Evolutionary conservation across 2,113 vertebrate genomes (phyloP), one percentile per base, ranked within the genome.

Genomic region (Poecile atricapillus): DNA sequence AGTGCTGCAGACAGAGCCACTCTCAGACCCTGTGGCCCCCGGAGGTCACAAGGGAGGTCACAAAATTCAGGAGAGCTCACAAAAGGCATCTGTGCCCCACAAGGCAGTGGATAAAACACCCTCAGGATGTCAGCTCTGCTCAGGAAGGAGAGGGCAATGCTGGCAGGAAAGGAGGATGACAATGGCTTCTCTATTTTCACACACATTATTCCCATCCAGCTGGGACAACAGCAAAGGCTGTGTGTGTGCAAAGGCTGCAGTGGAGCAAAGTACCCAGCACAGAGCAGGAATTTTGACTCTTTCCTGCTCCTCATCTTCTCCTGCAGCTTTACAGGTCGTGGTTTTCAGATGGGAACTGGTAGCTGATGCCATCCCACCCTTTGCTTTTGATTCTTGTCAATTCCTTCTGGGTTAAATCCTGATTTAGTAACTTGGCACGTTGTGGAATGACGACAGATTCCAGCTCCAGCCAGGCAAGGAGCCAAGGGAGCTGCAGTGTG

Each of bases 21-120:
- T 2, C 39, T 39, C 11, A 39, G 39, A 39, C 82, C 69, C 37
- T 0, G 7, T 43, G 75, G 83, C 85, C 92, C 82, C 55, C 11
- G 41, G 37, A 33, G 79, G 79, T 69, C 85, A 69, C 3, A 3
- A 39, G 39, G 39, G 39, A 39, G 39, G 39, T 39, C 39, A 39
- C 39, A 39, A 39, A 39, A 28, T 50, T 63, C 44, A 67, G 79
- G 46, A 83, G 50, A 10, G 7, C 67, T 35, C 75, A 93, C 92
- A 97, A 94, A 89, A 80, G 68, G 47, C 83, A 63, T 88, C 79
- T 96, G 94, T 92, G 85, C 55, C 50, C 35, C 82, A 49, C 46
- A 41, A 19, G 2, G 2, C 82, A 41, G 13, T 3, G 71, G 37
- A 10, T 23, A n/a, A 14, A 65, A 46, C 35, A 49, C 23, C 18